Base-by-base conservation (phyloP, 1,140 invertebrate genomes). In the Anastrepha obliqua region DNA sequence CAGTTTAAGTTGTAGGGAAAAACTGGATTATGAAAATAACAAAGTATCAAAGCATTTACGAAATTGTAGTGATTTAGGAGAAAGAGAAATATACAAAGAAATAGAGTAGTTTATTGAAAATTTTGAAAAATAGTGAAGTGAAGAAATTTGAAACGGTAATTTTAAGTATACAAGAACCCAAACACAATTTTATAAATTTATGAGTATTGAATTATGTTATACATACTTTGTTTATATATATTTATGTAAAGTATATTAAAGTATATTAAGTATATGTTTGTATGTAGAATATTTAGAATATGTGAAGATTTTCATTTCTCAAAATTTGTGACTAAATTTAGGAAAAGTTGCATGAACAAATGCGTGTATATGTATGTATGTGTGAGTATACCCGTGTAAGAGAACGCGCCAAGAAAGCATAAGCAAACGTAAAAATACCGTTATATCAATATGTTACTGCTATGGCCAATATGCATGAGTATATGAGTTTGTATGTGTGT, bases 21-120 rank as follows among this genome's bases (percentile, higher is more conserved):
- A 20, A 8, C n/a, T 51, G 74, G 13, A 89, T 89, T 87, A 47
- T 47, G 17, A n/a, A 74, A 74, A 15, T 74, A 47, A n/a, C 20
- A 3, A 67, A 67, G 20, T 39, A 67, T 39, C 29, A 20, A 67
- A 67, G 64, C 64, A 8, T 20, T 67, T 29, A 67, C n/a, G 8
- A 67, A 67, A 67, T 13, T 17, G 9, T 11, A 1, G 67, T 44
- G 47, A 81, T 44, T 81, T 58, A 55, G 42, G 11, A 81, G 55
- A 81, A 51, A 55, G 17, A 81, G 74, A 81, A 67, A 81, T 81
- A 81, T 81, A 81, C 74, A 81, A 81, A 70, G 47, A 55, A 81
- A 55, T 20, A 81, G 17, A 81, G 6, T 74, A 74, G 67, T 67
- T 29, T 39, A 51, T 55, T 29, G n/a, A 78, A 11, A 81, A 20